Evolutionary conservation across 2,888 invertebrate species (phyloP).

Genomic region (Hirtodrosophila histrioides): DNA sequence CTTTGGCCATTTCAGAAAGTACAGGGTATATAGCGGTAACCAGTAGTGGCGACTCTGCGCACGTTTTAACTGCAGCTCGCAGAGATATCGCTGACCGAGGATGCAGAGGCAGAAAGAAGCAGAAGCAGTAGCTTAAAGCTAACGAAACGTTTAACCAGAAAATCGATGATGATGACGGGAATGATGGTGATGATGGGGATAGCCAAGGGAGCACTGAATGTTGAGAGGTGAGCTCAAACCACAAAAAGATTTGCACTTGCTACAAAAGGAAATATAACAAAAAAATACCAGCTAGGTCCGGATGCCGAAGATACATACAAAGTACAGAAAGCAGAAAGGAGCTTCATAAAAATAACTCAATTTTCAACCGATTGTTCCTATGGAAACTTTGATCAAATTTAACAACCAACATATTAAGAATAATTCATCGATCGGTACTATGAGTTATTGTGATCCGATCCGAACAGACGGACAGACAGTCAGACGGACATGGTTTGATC

Average conservation of each 20-base stretch:
- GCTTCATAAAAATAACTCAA: too few relatives aligned
- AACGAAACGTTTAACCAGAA: constrained; percentile 29
- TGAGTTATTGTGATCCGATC: too few relatives aligned
- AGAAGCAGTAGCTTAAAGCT: constrained; percentile 32
- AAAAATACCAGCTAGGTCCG: not conserved
- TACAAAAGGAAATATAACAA: constrained; percentile 1
- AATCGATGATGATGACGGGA: constrained; percentile 27
- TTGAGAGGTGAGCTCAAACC: not conserved
- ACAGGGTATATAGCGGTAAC: constrained; percentile 2
- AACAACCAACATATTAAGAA: too few relatives aligned
- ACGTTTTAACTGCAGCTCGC: constrained; percentile 2
- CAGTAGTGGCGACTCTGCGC: not conserved
- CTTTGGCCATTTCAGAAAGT: too few relatives aligned
- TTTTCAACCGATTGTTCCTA: too few relatives aligned
- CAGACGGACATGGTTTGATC: too few relatives aligned
- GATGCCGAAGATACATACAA: too few relatives aligned
- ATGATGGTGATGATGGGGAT: constrained; percentile 13
- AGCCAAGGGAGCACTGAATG: not conserved
- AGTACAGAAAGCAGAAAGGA: too few relatives aligned
- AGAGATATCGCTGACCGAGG: constrained; percentile 1
- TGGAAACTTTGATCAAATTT: too few relatives aligned
- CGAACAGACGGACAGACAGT: too few relatives aligned
- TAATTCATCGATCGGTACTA: too few relatives aligned
- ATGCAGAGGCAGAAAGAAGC: constrained; percentile 12
- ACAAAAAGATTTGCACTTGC: constrained; percentile 14